Base-by-base conservation (phyloP, 2,797 vertebrate genomes). In the Brachymystax lenok region DNA sequence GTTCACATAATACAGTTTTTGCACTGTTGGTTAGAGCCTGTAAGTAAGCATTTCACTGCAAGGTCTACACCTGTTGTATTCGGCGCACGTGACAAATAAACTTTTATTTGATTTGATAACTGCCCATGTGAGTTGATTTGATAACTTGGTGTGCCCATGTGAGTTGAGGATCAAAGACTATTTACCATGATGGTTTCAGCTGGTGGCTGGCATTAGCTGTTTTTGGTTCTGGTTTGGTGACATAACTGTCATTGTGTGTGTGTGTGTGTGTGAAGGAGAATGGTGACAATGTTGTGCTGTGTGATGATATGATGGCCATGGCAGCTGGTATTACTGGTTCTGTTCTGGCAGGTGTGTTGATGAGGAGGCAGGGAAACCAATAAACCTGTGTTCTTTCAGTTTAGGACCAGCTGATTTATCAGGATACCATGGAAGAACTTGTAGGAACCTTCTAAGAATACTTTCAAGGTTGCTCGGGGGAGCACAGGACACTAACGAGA, bases 401-500 rank as follows among this genome's bases (percentile, higher is more conserved):
- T 13, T 73, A 17, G 40, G 72, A 77, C 17, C 59, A 51, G 4
- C 51, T 74, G 61, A 54, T 28, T 74, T 78, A 51, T 82, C 61
- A 12, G 68, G 54, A 71, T 17, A 35, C 35, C 28, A 46, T 1
- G 77, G 50, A 74, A 71, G 69, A 81, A 76, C 27, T n/a, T 8
- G 52, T 33, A 66, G 51, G 7, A 24, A 4, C 12, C 54, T 68
- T 80, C 74, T 75, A 54, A 71, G 73, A 80, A 85, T 74, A 56
- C 78, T 79, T 80, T 68, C 19, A 12, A 51, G 27, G 19, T 79
- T 83, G 80, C 74, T 77, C 73, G 61, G 35, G 35, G 35, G 74
- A 82, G 77, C 7, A 72, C n/a, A 63, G 27, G 79, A 28, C 17
- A 56, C 71, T 64, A 77, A 64, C 83, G 66, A 74, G 64, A 73